Base-by-base conservation (phyloP, 2,113 vertebrate species). In the Murina feae region DNA sequence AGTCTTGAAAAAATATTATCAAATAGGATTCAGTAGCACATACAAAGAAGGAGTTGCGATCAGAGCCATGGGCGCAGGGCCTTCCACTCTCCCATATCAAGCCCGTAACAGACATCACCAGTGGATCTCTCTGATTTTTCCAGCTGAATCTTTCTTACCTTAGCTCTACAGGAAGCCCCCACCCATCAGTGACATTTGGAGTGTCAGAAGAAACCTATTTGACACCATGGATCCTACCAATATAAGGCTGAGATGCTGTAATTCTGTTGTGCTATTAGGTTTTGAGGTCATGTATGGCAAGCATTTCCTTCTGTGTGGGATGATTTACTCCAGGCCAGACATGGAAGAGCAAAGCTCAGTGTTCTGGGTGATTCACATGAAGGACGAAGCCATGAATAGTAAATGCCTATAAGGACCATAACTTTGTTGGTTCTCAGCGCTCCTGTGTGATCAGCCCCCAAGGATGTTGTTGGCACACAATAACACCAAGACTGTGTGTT, bases 181-280 rank as follows among this genome's bases (percentile, higher is more conserved):
- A 39, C 60, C 66, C 80, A 55, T 89, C 49, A 39, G 35, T 95
- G 85, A 51, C 83, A 76, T 58, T n/a, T 86, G 65, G 51, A 58
- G 18, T 16, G 6, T 85, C 71, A 91, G 63, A 93, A 51, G 44
- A 96, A 93, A 96, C 94, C 80, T 91, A 85, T 80, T 76, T 89
- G 81, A 76, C 30, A 87, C n/a, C 51, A 86, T 78, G 89, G 58
- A 44, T 84, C 47, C 49, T 68, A 96, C 68, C 79, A 86, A 60
- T 44, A 28, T 18, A 72, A 94, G 42, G 32, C 53, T 39, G 25
- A 89, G 47, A 87, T 63, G 23, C 68, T 80, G 1, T 69, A 66
- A 83, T 92, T 91, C 30, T 92, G 17, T 96, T 53, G 84, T 68
- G 39, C 44, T 76, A 17, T 76, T 91, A 55, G 89, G 68, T 44